phyloP scores from a whole-genome alignment of 2,797 vertebrate genomes.

The Acanthopagrus latus region DNA sequence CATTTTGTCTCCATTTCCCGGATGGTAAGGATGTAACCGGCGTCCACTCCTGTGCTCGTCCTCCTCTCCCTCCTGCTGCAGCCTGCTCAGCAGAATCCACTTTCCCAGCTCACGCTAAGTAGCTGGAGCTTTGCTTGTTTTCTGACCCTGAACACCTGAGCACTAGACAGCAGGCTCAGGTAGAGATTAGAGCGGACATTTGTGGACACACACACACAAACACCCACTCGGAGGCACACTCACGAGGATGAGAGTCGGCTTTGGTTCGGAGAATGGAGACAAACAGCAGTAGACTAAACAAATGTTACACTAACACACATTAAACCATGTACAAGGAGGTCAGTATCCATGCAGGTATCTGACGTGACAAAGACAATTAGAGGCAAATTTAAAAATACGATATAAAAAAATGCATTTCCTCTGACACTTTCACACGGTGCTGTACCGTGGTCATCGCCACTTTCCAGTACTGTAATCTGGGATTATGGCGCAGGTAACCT shows the following conservation, averaged over 20 bases:
- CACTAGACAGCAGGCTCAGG: slow-evolving; percentile 64
- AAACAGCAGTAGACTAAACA: neutral
- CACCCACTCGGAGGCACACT: slow-evolving; percentile 9
- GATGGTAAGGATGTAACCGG: neutral
- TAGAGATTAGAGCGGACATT: slow-evolving; percentile 71
- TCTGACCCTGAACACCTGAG: slow-evolving; percentile 70
- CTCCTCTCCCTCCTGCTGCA: slow-evolving; percentile 47
- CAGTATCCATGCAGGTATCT: neutral
- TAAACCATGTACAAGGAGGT: neutral
- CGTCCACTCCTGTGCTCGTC: slow-evolving; percentile 30
- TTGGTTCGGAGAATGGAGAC: neutral
- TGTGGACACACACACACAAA: slow-evolving; percentile 42
- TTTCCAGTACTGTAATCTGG: slow-evolving; percentile 73
- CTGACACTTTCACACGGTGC: slow-evolving; percentile 15
- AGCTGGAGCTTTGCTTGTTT: slow-evolving; percentile 77
- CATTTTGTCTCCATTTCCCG: slow-evolving; percentile 7
- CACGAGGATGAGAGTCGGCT: slow-evolving; percentile 13
- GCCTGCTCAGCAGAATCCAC: slow-evolving; percentile 77
- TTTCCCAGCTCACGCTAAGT: slow-evolving; percentile 80
- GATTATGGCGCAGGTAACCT: slow-evolving; percentile 69
- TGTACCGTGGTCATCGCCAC: neutral
- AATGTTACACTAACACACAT: neutral
- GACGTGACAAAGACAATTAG: neutral
- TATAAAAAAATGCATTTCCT: neutral
- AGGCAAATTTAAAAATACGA: neutral